Conservation (phyloP, 2,113 vertebrate species). For the Platysternon megacephalum region DNA sequence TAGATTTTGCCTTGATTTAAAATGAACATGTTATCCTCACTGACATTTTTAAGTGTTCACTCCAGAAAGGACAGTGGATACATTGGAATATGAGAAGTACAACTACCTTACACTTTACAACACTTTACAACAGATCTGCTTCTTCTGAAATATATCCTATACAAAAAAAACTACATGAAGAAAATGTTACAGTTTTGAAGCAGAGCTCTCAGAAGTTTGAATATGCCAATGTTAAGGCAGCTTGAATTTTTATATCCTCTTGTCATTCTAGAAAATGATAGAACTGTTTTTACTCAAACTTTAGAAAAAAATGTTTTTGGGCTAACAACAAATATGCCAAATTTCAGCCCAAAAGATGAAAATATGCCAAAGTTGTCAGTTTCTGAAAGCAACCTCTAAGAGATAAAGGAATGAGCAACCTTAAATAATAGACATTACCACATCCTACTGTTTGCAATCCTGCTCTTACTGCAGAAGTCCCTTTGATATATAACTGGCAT, state of each 20-base stretch:
- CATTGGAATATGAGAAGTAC: conserved; percentile 24
- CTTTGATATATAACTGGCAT: background rate
- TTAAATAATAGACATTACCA: background rate
- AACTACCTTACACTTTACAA: background rate
- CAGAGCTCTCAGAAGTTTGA: background rate
- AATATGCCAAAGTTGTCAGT: background rate
- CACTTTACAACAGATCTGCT: background rate
- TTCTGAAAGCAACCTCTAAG: background rate
- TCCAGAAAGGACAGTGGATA: background rate
- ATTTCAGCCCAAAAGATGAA: background rate
- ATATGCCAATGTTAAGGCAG: background rate
- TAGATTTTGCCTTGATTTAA: conserved; percentile 6
- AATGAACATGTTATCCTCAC: conserved; percentile 43
- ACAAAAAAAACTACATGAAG: background rate
- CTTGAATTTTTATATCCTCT: background rate
- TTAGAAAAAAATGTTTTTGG: background rate
- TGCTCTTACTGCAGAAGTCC: background rate
- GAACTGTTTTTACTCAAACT: background rate
- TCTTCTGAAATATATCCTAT: conserved; percentile 10
- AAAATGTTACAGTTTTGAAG: background rate
- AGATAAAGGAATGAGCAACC: background rate
- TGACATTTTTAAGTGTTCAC: conserved; percentile 7
- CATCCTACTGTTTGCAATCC: background rate
- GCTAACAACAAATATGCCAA: background rate
- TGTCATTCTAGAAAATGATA: background rate